These are phyloP conservation scores for Eurosta solidaginis DNA, from an alignment of 1,140 invertebrate species.

Conservation along the genomic window DNA sequence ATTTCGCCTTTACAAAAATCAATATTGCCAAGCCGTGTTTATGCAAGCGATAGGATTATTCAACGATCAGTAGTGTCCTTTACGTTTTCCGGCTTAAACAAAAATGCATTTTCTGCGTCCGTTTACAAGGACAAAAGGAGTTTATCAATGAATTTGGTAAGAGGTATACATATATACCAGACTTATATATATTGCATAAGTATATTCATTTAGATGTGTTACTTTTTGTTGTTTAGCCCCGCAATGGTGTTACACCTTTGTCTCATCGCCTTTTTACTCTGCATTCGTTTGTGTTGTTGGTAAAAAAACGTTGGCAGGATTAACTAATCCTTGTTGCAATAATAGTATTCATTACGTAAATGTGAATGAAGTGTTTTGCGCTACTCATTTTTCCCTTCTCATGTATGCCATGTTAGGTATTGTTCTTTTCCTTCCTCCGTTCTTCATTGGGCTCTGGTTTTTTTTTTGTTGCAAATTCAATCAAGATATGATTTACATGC, in stretches of 20 bases:
- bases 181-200: too few relatives aligned
- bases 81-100: conserved; percentile 15
- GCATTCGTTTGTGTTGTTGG: background rate
- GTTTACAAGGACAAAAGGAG: background rate
- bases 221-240: too few relatives aligned
- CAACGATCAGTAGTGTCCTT: background rate
- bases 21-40: background rate
- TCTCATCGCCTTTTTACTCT: background rate
- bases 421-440: background rate
- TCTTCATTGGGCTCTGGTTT: too few relatives aligned
- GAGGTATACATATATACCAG: too few relatives aligned
- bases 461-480: background rate
- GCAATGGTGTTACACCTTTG: too few relatives aligned
- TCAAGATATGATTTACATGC: conserved; percentile 24
- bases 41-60: conserved; percentile 3
- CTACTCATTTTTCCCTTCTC: background rate
- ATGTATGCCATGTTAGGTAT: background rate
- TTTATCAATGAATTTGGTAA: background rate
- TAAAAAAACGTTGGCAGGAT: background rate
- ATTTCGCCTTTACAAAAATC: background rate
- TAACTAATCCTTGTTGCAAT: conserved; percentile 1
- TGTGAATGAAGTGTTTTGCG: background rate
- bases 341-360: conserved; percentile 28
- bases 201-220: too few relatives aligned
- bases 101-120: background rate